phyloP scores from a whole-genome alignment of 2,888 invertebrate species.

The Drosophila borborema region DNA sequence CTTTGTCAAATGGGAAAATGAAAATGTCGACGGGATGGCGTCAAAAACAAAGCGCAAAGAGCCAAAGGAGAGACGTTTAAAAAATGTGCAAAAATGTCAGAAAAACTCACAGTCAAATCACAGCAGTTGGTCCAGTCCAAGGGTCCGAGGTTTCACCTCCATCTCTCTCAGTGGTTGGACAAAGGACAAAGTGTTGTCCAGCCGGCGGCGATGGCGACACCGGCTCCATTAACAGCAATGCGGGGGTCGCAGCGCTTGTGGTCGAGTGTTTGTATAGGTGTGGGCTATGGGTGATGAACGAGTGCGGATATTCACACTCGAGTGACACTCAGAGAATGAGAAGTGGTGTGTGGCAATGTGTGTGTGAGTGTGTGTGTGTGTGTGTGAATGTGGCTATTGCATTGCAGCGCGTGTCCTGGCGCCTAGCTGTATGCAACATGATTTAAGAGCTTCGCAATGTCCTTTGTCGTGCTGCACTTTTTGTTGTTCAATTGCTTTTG shows the following conservation, averaged over 20 bases:
- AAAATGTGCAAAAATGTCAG: conserved; percentile 80
- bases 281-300: conserved; percentile 57
- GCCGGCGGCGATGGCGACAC: conserved; percentile 73
- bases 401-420: conserved; percentile 56
- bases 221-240: conserved; percentile 70
- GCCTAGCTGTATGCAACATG: conserved; percentile 78
- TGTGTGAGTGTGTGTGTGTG: conserved; percentile 3
- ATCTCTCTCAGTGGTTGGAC: conserved; percentile 29
- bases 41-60: conserved; percentile 52
- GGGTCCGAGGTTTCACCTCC: conserved; percentile 5
- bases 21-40: conserved; percentile 57
- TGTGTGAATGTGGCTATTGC: conserved; percentile 49
- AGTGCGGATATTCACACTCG: conserved; percentile 78
- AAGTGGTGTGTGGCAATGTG: conserved; percentile 2
- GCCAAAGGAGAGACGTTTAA: conserved; percentile 41
- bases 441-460: conserved; percentile 66
- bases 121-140: conserved; percentile 77
- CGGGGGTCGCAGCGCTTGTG: conserved; percentile 27
- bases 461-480: conserved; percentile 67
- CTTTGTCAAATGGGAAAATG: conserved; percentile 69
- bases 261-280: conserved; percentile 25
- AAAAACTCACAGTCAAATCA: conserved; percentile 79
- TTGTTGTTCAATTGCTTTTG: conserved; percentile 53
- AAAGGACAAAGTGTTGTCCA: conserved; percentile 72
- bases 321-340: conserved; percentile 57